These are phyloP conservation scores for Galendromus occidentalis DNA, from an alignment of 1,140 invertebrate species.

Conservation along the genomic window DNA sequence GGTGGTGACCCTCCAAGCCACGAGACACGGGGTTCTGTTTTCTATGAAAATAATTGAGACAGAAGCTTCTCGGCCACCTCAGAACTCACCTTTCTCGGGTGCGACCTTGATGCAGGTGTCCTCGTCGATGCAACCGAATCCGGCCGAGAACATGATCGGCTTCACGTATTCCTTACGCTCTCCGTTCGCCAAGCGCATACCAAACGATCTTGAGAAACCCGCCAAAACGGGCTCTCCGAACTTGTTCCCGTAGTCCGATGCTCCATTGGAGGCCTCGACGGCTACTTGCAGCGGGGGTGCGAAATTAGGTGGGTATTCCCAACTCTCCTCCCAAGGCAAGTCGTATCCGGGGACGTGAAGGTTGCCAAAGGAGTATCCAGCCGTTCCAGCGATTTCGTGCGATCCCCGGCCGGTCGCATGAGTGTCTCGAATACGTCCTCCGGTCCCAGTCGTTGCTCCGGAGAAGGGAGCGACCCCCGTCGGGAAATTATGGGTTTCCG, in stretches of 20 bases:
- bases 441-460: conserved; percentile 77
- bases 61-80: background rate
- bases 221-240: conserved; percentile 85
- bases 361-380: conserved; percentile 86
- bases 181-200: conserved; percentile 41
- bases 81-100: conserved; percentile 40
- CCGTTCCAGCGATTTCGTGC: conserved; percentile 80
- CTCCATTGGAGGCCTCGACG: conserved; percentile 89
- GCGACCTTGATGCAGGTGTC: conserved; percentile 48
- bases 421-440: conserved; percentile 79
- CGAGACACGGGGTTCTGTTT: too few relatives aligned
- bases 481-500: conserved; percentile 97
- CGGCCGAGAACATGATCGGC: conserved; percentile 96
- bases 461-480: conserved; percentile 57
- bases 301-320: conserved; percentile 66
- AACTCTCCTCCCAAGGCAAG: conserved; percentile 67
- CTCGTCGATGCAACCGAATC: conserved; percentile 71
- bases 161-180: conserved; percentile 81
- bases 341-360: conserved; percentile 67
- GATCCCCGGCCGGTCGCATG: conserved; percentile 78
- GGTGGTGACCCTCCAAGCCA: too few relatives aligned
- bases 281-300: conserved; percentile 64
- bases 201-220: conserved; percentile 81
- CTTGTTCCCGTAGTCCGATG: conserved; percentile 97
- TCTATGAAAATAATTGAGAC: too few relatives aligned